These are phyloP conservation scores for Tribolium castaneum DNA, from an alignment of 1,140 invertebrate species.

Conservation along the genomic window DNA sequence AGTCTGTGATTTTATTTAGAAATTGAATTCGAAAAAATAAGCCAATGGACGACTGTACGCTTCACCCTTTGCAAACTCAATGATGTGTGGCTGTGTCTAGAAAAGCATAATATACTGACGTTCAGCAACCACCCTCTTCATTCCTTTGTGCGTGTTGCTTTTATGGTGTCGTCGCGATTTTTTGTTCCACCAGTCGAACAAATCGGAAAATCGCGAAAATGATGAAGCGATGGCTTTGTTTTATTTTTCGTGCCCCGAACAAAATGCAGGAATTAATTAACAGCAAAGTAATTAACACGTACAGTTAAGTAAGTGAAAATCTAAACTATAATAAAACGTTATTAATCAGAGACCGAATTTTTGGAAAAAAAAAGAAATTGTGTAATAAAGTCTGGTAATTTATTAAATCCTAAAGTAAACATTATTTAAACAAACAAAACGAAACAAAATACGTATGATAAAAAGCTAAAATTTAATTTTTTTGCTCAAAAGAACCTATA, in stretches of 20 bases:
- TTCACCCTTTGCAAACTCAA: conserved; percentile 22
- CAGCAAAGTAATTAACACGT: no score
- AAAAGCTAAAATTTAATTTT: no score
- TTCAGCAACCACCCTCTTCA: conserved; percentile 4
- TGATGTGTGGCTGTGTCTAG: conserved; percentile 34
- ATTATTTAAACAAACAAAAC: no score
- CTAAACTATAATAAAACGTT: no score
- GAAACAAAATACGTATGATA: no score
- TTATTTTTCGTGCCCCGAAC: background rate
- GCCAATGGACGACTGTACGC: background rate
- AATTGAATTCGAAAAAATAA: conserved; percentile 1
- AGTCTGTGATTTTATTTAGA: background rate
- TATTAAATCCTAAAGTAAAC: no score
- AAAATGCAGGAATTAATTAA: no score
- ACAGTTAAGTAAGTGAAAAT: no score
- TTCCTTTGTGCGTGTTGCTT: conserved; percentile 24
- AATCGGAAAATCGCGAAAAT: background rate
- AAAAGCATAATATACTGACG: conserved; percentile 23
- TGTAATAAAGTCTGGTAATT: no score
- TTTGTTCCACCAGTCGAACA: background rate
- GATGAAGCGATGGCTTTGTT: background rate
- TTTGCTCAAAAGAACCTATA: no score
- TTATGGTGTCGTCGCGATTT: conserved; percentile 3
- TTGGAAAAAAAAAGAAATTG: no score
- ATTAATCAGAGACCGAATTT: no score